phyloP scores from a whole-genome alignment of 2,797 vertebrate genomes.

The Odontamblyopus rebecca region DNA sequence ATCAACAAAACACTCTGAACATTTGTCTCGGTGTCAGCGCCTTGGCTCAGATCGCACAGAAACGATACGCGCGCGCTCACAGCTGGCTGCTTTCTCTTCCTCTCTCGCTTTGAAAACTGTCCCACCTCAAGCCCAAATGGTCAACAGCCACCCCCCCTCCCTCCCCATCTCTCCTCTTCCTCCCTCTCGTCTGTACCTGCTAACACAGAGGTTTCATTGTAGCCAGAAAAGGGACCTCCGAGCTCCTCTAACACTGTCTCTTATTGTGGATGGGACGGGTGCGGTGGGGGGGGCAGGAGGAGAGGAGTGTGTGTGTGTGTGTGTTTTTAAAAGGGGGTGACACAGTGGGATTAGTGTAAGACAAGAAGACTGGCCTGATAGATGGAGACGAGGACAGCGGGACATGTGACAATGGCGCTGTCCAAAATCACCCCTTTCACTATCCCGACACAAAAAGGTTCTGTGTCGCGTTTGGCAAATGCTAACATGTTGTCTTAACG shows the following conservation, averaged over 20 bases:
- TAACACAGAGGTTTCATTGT: constrained; percentile 73
- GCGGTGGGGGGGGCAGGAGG: constrained; percentile 26
- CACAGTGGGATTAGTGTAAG: constrained; percentile 31
- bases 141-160: constrained; percentile 21
- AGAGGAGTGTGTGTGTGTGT: constrained; percentile 21
- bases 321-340: constrained; percentile 17
- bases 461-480: neutral
- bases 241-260: constrained; percentile 64
- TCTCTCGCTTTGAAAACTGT: constrained; percentile 56
- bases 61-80: constrained; percentile 50
- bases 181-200: constrained; percentile 57
- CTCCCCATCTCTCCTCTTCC: neutral
- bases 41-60: constrained; percentile 56
- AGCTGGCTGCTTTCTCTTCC: constrained; percentile 57
- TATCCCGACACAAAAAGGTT: neutral
- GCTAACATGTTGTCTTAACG: neutral
- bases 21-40: constrained; percentile 69
- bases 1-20: constrained; percentile 68
- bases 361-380: constrained; percentile 40
- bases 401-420: constrained; percentile 2
- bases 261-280: constrained; percentile 60
- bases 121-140: constrained; percentile 59
- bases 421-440: neutral
- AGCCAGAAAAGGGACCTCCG: constrained; percentile 38
- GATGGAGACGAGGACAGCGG: constrained; percentile 20